Evolutionary conservation across 2,113 vertebrate genomes (phyloP), one percentile per base, ranked within the genome.

Genomic region (Setophaga coronata): DNA sequence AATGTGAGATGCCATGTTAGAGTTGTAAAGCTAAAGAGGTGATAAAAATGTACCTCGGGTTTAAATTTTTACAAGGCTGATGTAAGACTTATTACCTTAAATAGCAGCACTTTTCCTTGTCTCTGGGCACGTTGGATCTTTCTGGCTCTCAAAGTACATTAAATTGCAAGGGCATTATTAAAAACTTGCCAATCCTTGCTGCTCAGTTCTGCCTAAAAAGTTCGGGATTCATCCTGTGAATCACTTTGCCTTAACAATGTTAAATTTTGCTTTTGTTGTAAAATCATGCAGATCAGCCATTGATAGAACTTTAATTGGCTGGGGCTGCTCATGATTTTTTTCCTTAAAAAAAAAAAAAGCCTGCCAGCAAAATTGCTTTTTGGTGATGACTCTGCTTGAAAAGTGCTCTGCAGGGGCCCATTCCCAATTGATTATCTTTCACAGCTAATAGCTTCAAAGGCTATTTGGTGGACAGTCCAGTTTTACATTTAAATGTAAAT

Each of bases 401-500:
- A 97, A 98, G 96, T 97, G 97, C 98, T 97, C 97, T 97, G 97
- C 91, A 64, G 96, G 97, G 98, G 97, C 96, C 96, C 96, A 97
- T 98, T 98, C 97, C 90, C 87, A 89, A 99, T 99, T 98, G 99
- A 99, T 99, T 99, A 99, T 95, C 98, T 98, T 98, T 98, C 98
- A 94, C 83, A 96, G 95, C 98, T 99, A 98, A 99, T 98, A 98
- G 98, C 98, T 97, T 98, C 93, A 82, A 97, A 98, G 97, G 95
- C 95, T 95, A 89, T 94, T 97, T 95, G 89, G 88, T 95, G 95
- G 96, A 97, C 95, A 93, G 95, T 96, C 95, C 95, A 67, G 81
- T 95, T 97, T 96, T 97, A 80, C 94, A 93, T 97, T 97, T 97
- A 96, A 96, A 95, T 97, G 96, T 97, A 97, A 97, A 97, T 98